Evolutionary conservation across 1,140 invertebrate species (phyloP).

Genomic region (Acromyrmex echinatior): DNA sequence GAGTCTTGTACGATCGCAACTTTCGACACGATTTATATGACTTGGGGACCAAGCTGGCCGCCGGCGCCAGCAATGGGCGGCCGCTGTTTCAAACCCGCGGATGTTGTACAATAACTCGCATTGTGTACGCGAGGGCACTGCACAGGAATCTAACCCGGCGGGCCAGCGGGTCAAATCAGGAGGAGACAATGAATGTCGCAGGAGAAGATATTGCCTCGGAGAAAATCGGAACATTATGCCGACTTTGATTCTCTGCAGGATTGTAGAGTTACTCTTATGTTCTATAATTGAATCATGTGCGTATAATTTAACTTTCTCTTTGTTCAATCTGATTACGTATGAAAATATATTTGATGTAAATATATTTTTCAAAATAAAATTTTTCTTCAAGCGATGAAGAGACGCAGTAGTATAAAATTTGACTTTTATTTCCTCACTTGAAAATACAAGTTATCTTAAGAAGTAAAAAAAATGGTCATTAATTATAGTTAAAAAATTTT

Average conservation of each 20-base stretch:
- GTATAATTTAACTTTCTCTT: background rate
- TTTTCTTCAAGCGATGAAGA: background rate
- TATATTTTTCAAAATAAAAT: background rate
- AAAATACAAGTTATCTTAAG: background rate
- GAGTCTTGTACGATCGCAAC: slow-evolving; percentile 47
- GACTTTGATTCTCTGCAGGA: slow-evolving; percentile 63
- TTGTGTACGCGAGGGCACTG: slow-evolving; percentile 79
- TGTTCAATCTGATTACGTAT: background rate
- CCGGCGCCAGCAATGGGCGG: slow-evolving; percentile 75
- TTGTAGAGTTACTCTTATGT: slow-evolving; percentile 39
- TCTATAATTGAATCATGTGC: slow-evolving; percentile 63
- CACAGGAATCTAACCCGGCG: slow-evolving; percentile 83
- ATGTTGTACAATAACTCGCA: slow-evolving; percentile 82
- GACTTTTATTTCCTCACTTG: background rate
- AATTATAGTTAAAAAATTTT: background rate
- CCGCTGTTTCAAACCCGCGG: slow-evolving; percentile 69
- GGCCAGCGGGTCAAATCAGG: slow-evolving; percentile 79
- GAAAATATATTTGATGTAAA: background rate
- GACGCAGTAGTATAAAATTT: background rate
- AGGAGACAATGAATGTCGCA: slow-evolving; percentile 67
- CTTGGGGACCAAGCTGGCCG: slow-evolving; percentile 62
- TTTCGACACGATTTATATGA: slow-evolving; percentile 79
- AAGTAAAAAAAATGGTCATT: background rate
- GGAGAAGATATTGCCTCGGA: slow-evolving; percentile 59
- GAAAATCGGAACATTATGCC: slow-evolving; percentile 70